Base-by-base conservation (phyloP, 2,113 vertebrate genomes). In the Oreochromis spilurus region DNA sequence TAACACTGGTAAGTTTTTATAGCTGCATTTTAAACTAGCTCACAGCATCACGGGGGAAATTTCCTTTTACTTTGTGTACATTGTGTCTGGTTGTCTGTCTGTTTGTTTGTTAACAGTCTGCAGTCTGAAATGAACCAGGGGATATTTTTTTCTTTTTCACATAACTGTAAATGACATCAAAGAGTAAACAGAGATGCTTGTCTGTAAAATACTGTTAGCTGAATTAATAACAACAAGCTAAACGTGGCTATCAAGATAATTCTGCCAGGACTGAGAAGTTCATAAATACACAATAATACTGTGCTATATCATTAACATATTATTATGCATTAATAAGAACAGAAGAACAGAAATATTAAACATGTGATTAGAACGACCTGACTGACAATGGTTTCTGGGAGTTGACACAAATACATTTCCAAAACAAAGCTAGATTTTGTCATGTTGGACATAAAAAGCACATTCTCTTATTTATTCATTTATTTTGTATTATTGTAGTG, bases 151-250 rank as follows among this genome's bases (percentile, higher is more conserved):
- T 65, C 34, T 65, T 65, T 65, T 65, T 65, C 60, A 65, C 60
- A 65, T 13, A 65, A 38, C 34, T 65, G 60, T 1, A 38, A 0
- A 65, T 65, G 6, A 13, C 1, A 0, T 65, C 19, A 7, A 7
- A 0, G 60, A n/a, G 34, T 65, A 13, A 65, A 10, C 19, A 38
- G 0, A 62, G 31, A 12, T 0, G 17, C 4, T 26, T 26, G 26
- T 67, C 0, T 5, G 17, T 12, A 65, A 65, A 65, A 62, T n/a
- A n/a, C 6, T 13, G 17, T 65, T 36, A 21, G 19, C 34, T 65
- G 38, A 36, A 67, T 67, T 67, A 21, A 21, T 40, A 40, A 19
- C 34, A 67, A 67, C 34, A 67, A 67, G 19, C 34, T 40, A 67
- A 67, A 67, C 62, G 13, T 67, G 19, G 19, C 19, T 67, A 40